Percentiles rank a stretch among this genome's conserved stretches.
Conservation (phyloP, 2,113 vertebrate species). For the Nesoenas mayeri region DNA sequence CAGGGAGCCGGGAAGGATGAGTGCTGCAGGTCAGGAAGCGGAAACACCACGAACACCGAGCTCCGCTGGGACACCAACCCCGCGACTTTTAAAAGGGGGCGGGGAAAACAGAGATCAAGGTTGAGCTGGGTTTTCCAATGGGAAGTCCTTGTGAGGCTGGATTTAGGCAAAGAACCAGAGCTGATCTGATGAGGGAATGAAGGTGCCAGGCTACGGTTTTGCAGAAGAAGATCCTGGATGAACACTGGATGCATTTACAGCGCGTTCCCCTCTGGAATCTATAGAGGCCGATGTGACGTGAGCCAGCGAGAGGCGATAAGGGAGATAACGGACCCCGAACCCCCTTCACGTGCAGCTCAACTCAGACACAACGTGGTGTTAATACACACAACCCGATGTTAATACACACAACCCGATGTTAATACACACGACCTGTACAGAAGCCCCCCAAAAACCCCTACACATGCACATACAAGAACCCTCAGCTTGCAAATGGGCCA, state of each 20-base stretch:
- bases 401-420: too few species aligned
- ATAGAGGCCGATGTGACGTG: accelerated
- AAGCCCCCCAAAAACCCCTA: too few species aligned
- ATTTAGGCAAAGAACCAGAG: background rate
- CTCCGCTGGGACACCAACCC: background rate
- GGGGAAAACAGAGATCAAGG: background rate
- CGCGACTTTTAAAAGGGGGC: too few species aligned
- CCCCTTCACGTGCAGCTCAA: background rate
- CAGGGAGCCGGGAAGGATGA: too few species aligned
- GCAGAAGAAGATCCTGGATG: background rate
- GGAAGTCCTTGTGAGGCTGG: background rate
- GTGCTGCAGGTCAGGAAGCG: background rate
- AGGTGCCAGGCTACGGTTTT: accelerated
- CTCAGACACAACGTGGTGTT: background rate
- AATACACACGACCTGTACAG: too few species aligned
- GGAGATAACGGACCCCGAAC: background rate
- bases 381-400: too few species aligned
- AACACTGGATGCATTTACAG: accelerated
- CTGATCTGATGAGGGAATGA: background rate
- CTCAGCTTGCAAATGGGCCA: background rate
- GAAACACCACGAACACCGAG: too few species aligned
- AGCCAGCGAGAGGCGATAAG: background rate
- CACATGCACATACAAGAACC: background rate
- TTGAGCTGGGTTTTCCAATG: accelerated
- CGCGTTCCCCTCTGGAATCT: accelerated